Conservation (phyloP, 2,113 vertebrate species). For the Cryptomyrus ogoouensis region DNA sequence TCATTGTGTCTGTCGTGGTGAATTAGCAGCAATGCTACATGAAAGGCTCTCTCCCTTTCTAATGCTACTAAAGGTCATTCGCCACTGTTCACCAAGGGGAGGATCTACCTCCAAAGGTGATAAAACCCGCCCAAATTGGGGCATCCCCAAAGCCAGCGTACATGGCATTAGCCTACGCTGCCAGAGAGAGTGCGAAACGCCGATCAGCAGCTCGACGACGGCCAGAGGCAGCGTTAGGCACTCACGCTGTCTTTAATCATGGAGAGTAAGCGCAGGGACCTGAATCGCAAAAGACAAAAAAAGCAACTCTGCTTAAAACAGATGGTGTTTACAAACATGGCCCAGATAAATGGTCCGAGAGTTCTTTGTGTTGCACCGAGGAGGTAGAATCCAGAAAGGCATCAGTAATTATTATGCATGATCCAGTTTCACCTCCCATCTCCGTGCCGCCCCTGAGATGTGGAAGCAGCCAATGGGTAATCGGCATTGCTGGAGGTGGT, state of each 20-base stretch:
- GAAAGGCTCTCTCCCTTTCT: neutral
- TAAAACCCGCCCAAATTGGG: neutral
- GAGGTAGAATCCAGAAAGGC: neutral
- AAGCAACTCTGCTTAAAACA: slow-evolving; percentile 19
- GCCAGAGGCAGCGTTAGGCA: neutral
- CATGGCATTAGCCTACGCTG: neutral
- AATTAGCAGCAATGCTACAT: neutral
- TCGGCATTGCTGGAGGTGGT: slow-evolving; percentile 3
- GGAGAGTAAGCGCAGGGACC: neutral
- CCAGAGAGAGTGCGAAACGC: neutral
- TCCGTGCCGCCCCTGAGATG: slow-evolving; percentile 23
- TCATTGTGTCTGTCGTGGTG: neutral
- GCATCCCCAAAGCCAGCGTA: neutral
- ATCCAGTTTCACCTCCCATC: slow-evolving; percentile 19
- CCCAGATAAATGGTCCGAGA: slow-evolving; percentile 19
- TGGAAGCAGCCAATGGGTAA: slow-evolving; percentile 36
- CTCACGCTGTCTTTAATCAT: neutral
- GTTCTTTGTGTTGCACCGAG: slow-evolving; percentile 14
- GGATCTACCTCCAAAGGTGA: neutral
- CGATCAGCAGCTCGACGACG: neutral
- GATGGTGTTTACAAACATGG: slow-evolving; percentile 42
- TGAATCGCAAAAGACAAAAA: slow-evolving; percentile 21
- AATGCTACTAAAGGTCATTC: neutral
- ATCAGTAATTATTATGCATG: neutral
- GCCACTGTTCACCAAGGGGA: neutral